Evolutionary conservation across 2,888 invertebrate genomes (phyloP).

Genomic region (Neocrepidodera transversa): DNA sequence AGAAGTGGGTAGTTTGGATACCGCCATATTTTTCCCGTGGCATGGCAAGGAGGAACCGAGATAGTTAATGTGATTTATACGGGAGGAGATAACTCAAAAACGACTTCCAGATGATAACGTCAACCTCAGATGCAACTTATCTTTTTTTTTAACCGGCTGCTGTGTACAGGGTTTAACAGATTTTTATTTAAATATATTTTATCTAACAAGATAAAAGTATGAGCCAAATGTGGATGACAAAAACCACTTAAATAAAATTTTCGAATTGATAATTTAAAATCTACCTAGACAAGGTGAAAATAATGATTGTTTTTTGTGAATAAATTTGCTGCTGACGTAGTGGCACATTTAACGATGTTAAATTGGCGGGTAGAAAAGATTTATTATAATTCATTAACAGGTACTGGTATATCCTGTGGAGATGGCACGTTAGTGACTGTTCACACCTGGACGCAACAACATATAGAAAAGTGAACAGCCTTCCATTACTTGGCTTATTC

Average conservation of each 20-base stretch:
- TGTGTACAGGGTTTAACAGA: too few relatives aligned
- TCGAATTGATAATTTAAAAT: too few relatives aligned
- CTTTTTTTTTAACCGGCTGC: too few relatives aligned
- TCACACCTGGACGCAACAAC: slow-evolving; percentile 45
- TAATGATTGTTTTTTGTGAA: too few relatives aligned
- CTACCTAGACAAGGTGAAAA: too few relatives aligned
- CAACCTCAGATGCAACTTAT: slow-evolving; percentile 57
- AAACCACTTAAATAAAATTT: too few relatives aligned
- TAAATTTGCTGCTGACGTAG: neutral
- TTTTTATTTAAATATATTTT: slow-evolving; percentile 51
- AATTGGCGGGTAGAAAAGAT: slow-evolving; percentile 41
- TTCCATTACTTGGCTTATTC: slow-evolving; percentile 26
- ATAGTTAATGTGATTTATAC: slow-evolving; percentile 60
- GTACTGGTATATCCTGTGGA: slow-evolving; percentile 46
- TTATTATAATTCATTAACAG: slow-evolving; percentile 46
- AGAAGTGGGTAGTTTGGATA: slow-evolving; percentile 53
- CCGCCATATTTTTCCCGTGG: slow-evolving; percentile 55
- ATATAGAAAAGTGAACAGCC: slow-evolving; percentile 39
- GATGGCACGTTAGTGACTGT: slow-evolving; percentile 46
- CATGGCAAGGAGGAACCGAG: slow-evolving; percentile 50
- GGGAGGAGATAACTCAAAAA: slow-evolving; percentile 52
- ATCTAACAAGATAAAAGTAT: too few relatives aligned
- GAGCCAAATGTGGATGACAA: too few relatives aligned
- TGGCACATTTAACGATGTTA: slow-evolving; percentile 29
- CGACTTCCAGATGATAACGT: slow-evolving; percentile 57